Evolutionary conservation across 2,113 vertebrate genomes (phyloP).

Genomic region (Hydrolagus affinis): DNA sequence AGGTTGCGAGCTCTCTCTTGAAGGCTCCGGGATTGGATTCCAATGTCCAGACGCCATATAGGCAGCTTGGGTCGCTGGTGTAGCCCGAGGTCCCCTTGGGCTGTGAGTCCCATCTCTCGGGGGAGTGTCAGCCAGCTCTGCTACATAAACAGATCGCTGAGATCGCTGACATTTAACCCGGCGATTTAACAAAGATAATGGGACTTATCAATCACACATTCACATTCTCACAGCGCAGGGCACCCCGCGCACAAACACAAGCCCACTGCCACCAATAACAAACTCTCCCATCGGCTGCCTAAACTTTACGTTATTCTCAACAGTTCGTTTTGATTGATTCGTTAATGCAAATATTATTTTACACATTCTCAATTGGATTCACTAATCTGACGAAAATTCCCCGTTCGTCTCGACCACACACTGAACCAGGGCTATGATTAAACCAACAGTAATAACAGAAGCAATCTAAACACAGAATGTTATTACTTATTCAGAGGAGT

Average conservation of each 20-base stretch:
- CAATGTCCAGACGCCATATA: not conserved
- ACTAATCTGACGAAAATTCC: not conserved
- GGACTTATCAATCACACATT: conserved; percentile 35
- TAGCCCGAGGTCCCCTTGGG: not conserved
- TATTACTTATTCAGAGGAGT: no score
- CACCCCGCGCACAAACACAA: conserved; percentile 17
- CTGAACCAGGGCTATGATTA: not conserved
- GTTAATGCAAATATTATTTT: conserved; percentile 27
- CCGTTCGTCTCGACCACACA: not conserved
- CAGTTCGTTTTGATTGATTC: not conserved
- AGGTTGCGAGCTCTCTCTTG: not conserved
- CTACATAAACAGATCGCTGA: conserved; percentile 36
- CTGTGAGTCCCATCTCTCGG: conserved; percentile 24
- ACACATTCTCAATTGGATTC: conserved; percentile 20
- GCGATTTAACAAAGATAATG: conserved; percentile 34
- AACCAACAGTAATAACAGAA: not conserved
- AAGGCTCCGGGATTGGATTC: not conserved
- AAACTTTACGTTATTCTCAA: not conserved
- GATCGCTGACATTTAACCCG: conserved; percentile 38
- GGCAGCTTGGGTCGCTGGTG: not conserved
- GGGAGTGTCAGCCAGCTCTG: conserved; percentile 20
- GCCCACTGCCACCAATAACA: not conserved
- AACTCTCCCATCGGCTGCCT: conserved; percentile 1
- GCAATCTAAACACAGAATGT: not conserved
- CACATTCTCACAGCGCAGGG: conserved; percentile 19